Conservation (phyloP, 2,113 vertebrate species). For the Hepsetus odoe region DNA sequence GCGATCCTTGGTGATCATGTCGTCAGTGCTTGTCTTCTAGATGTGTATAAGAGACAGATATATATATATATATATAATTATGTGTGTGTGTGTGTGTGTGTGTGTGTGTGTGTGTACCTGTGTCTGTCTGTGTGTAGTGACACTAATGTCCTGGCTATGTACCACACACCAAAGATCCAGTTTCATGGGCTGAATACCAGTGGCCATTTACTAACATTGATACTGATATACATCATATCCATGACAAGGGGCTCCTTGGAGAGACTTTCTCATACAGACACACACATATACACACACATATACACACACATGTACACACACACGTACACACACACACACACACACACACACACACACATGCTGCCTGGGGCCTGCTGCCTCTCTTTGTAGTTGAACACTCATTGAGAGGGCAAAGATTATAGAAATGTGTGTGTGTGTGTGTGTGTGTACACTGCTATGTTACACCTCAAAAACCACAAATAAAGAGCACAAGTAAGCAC, state of each 20-base stretch:
- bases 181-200: slow-evolving; percentile 60
- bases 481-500: background rate
- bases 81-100: slow-evolving; percentile 23
- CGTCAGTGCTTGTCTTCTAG: too few relatives aligned
- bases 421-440: slow-evolving; percentile 19
- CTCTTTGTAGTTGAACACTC: slow-evolving; percentile 47
- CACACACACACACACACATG: slow-evolving; percentile 5
- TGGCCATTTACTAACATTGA: slow-evolving; percentile 60
- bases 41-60: too few relatives aligned
- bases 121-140: slow-evolving; percentile 30
- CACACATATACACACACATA: slow-evolving; percentile 26
- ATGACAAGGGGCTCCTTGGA: slow-evolving; percentile 57
- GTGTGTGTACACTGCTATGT: slow-evolving; percentile 14
- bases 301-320: slow-evolving; percentile 44
- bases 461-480: slow-evolving; percentile 17
- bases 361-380: slow-evolving; percentile 41
- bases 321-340: slow-evolving; percentile 15
- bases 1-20: too few relatives aligned
- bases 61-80: background rate
- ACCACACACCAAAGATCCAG: slow-evolving; percentile 57
- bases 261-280: slow-evolving; percentile 42
- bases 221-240: slow-evolving; percentile 63
- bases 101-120: slow-evolving; percentile 43
- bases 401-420: slow-evolving; percentile 31
- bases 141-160: slow-evolving; percentile 49